Percentiles rank a stretch among this genome's conserved stretches.
Evolutionary conservation across 2,113 vertebrate species (phyloP).

Genomic region (Silurus glanis): DNA sequence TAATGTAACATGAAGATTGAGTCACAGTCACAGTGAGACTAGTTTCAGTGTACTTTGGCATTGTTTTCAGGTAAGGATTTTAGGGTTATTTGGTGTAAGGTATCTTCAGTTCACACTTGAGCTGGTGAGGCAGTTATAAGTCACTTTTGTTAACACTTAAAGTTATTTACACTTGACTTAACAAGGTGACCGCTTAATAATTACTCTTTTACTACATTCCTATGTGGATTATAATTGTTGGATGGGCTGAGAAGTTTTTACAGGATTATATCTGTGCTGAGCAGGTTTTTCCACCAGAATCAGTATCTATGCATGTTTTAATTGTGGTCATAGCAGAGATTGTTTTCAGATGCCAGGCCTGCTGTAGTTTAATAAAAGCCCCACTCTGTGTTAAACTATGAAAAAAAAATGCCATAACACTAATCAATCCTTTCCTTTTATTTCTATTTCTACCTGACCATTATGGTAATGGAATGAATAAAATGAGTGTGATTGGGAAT

Average conservation of each 20-base stretch:
- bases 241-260: conserved; percentile 64
- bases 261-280: conserved; percentile 60
- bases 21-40: neutral
- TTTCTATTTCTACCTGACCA: neutral
- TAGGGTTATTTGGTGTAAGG: neutral
- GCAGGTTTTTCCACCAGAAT: conserved; percentile 32
- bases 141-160: conserved; percentile 16
- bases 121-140: neutral
- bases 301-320: conserved; percentile 59
- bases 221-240: conserved; percentile 60
- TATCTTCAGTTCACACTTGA: neutral
- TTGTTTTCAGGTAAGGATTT: conserved; percentile 10
- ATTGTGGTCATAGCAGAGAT: conserved; percentile 17
- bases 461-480: neutral
- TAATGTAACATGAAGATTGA: neutral
- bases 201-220: conserved; percentile 50
- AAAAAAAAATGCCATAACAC: neutral
- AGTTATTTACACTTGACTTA: neutral
- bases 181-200: conserved; percentile 36
- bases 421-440: neutral
- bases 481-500: neutral
- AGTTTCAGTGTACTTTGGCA: neutral
- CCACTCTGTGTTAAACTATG: neutral
- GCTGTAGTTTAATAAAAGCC: conserved; percentile 12
- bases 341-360: neutral